A percentile compares a stretch with the other conserved stretches of the same genome.
phyloP scores from a whole-genome alignment of 2,797 vertebrate genomes.

The Trematomus bernacchii region DNA sequence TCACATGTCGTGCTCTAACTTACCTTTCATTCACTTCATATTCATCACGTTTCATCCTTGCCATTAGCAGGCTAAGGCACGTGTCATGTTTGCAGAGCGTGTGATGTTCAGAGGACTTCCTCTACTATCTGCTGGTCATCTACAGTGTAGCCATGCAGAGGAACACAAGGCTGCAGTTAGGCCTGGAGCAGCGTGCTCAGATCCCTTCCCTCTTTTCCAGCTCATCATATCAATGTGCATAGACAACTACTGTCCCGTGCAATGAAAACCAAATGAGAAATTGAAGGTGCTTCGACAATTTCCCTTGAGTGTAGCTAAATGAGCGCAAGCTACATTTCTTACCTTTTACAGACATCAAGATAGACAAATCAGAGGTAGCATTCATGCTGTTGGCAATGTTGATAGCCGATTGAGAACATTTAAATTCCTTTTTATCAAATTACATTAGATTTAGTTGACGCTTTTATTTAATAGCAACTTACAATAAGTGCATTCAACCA shows the following conservation, averaged over 20 bases:
- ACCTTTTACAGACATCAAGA: background rate
- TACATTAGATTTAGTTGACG: too few species aligned
- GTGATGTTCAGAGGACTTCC: background rate
- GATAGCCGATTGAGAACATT: background rate
- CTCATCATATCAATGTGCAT: background rate
- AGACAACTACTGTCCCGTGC: background rate
- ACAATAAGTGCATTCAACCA: too few species aligned
- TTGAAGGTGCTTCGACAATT: background rate
- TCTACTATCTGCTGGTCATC: slow-evolving; percentile 10
- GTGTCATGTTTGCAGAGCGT: slow-evolving; percentile 8
- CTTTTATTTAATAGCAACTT: too few species aligned
- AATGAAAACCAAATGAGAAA: background rate
- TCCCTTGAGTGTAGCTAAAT: background rate
- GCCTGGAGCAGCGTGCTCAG: background rate
- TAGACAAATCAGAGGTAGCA: background rate
- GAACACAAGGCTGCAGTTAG: slow-evolving; percentile 10
- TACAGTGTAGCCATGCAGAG: slow-evolving; percentile 5
- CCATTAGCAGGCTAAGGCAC: slow-evolving; percentile 10
- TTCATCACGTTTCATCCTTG: slow-evolving; percentile 1
- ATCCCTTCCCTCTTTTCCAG: background rate
- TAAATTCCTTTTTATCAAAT: background rate
- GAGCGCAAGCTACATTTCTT: background rate
- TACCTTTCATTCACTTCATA: slow-evolving; percentile 1
- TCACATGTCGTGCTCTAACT: background rate
- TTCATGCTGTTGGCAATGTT: background rate